phyloP scores from a whole-genome alignment of 2,797 vertebrate genomes.

The Lithobates sylvaticus region DNA sequence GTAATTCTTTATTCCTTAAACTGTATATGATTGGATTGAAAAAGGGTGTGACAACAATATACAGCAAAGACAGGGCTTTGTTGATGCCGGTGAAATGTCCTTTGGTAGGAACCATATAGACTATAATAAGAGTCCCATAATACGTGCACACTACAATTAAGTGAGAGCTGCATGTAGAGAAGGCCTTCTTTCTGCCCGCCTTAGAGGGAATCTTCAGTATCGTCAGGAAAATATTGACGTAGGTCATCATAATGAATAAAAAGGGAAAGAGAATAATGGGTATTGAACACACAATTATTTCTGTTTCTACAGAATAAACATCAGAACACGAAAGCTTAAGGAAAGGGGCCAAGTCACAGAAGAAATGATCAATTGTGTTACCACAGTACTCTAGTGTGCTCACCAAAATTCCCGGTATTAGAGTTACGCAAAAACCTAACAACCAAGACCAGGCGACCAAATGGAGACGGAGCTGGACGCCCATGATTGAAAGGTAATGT shows the following conservation, averaged over 20 bases:
- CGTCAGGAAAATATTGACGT: conserved; percentile 37
- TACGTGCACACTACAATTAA: conserved; percentile 49
- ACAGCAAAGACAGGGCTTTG: conserved; percentile 39
- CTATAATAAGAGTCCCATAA: conserved; percentile 53
- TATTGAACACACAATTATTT: conserved; percentile 45
- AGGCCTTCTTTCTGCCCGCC: conserved; percentile 43
- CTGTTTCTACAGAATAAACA: conserved; percentile 20
- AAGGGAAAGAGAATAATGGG: conserved; percentile 52
- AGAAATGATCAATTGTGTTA: conserved; percentile 56
- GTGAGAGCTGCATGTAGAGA: conserved; percentile 55
- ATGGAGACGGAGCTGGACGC: conserved; percentile 12
- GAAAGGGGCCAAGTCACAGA: conserved; percentile 51
- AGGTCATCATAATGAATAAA: conserved; percentile 40
- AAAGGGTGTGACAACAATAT: conserved; percentile 51
- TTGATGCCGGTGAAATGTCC: conserved; percentile 27
- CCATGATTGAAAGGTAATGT: conserved; percentile 59
- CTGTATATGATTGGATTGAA: conserved; percentile 55
- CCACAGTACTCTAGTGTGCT: conserved; percentile 40
- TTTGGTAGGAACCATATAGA: conserved; percentile 51
- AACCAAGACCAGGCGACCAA: conserved; percentile 50
- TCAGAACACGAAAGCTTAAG: conserved; percentile 42
- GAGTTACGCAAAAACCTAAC: conserved; percentile 24
- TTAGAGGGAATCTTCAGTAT: conserved; percentile 48
- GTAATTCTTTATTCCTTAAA: conserved; percentile 49
- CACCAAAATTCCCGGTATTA: conserved; percentile 42